These are phyloP conservation scores for Brenthis ino DNA, from an alignment of 2,888 invertebrate genomes.

Conservation along the genomic window DNA sequence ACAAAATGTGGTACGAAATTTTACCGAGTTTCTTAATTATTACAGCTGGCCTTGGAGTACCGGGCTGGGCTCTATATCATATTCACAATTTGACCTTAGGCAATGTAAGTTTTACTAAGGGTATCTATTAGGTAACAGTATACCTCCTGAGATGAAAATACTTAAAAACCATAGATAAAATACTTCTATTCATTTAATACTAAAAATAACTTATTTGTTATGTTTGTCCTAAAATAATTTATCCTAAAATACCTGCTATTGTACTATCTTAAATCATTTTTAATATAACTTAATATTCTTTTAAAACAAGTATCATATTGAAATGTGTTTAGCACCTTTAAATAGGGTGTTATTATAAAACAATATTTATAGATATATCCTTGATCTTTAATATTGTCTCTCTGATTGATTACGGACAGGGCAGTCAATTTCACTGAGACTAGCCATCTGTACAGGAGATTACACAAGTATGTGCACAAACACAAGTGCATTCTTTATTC, in stretches of 20 bases:
- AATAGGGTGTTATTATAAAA: too few species aligned
- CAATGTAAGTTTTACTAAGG: slow-evolving; percentile 83
- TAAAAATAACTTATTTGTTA: slow-evolving; percentile 9
- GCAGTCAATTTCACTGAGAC: too few species aligned
- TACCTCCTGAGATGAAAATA: background rate
- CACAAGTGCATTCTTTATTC: too few species aligned
- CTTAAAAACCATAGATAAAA: slow-evolving; percentile 22
- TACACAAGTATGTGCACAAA: too few species aligned
- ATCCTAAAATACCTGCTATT: background rate
- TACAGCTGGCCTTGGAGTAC: slow-evolving; percentile 81
- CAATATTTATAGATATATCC: too few species aligned
- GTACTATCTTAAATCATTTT: too few species aligned
- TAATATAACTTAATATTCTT: too few species aligned
- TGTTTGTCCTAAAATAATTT: background rate
- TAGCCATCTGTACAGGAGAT: too few species aligned
- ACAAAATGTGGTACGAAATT: slow-evolving; percentile 88
- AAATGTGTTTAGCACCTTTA: too few species aligned
- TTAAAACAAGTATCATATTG: too few species aligned
- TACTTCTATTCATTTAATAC: background rate
- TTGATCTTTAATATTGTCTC: too few species aligned
- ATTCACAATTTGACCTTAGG: slow-evolving; percentile 83
- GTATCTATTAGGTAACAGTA: slow-evolving; percentile 63
- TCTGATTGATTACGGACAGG: too few species aligned
- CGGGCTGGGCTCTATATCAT: slow-evolving; percentile 84
- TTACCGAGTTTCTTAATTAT: slow-evolving; percentile 85